A percentile compares a stretch with the other conserved stretches of the same genome.
Evolutionary conservation across 2,113 vertebrate species (phyloP).

Genomic region (Scolopax mira): DNA sequence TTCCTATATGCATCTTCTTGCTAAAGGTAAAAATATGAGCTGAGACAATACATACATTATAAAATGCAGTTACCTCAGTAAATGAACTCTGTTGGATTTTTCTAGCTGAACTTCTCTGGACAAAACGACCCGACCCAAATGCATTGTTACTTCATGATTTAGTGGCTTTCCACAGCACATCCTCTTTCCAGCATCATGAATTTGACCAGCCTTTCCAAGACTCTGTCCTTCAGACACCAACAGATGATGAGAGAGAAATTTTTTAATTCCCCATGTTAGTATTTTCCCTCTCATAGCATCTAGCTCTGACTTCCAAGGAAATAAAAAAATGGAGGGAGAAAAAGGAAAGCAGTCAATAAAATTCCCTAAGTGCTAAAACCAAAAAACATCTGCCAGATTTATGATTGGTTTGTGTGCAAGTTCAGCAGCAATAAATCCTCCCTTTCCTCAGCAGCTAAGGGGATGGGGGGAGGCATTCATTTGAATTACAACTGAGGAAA

Average conservation of each 20-base stretch:
- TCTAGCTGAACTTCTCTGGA: background rate
- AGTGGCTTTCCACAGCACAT: conserved; percentile 3
- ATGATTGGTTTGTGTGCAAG: conserved; percentile 36
- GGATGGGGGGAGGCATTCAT: background rate
- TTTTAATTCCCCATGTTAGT: conserved; percentile 37
- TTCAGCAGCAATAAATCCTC: conserved; percentile 59
- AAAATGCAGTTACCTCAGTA: background rate
- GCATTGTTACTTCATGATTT: conserved; percentile 37
- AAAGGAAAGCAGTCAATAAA: conserved; percentile 41
- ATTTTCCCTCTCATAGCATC: conserved; percentile 16
- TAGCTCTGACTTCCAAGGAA: background rate
- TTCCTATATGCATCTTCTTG: conserved; percentile 78
- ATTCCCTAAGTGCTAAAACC: conserved; percentile 44
- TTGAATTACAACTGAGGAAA: conserved; percentile 37
- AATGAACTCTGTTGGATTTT: background rate
- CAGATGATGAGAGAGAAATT: background rate
- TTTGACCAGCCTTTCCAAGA: conserved; percentile 4
- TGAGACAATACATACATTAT: background rate
- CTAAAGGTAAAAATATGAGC: conserved; percentile 50
- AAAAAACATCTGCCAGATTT: conserved; percentile 68
- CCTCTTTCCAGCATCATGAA: background rate
- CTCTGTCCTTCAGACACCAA: background rate
- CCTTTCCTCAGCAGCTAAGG: conserved; percentile 35
- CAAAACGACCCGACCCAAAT: background rate
- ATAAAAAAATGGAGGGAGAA: background rate